Percentiles rank a stretch among this genome's conserved stretches.
Evolutionary conservation across 2,797 vertebrate species (phyloP).

Genomic region (Setipinna tenuifilis): DNA sequence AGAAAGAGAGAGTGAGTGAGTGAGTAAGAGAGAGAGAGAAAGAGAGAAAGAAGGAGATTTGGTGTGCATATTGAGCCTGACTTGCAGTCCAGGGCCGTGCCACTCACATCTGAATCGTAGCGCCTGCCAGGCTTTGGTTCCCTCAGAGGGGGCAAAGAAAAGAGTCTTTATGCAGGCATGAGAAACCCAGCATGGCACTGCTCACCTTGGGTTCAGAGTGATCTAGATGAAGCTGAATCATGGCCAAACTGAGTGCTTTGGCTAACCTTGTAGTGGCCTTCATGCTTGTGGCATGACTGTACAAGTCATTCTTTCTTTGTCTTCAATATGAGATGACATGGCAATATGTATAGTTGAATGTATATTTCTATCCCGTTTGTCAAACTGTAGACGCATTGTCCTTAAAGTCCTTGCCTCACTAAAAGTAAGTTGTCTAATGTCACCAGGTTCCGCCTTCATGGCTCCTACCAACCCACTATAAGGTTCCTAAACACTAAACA

Average conservation of each 20-base stretch:
- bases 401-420: slow-evolving; percentile 31
- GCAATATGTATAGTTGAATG: slow-evolving; percentile 39
- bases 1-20: background rate
- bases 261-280: slow-evolving; percentile 62
- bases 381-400: too few relatives aligned
- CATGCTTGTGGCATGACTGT: slow-evolving; percentile 43
- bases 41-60: background rate
- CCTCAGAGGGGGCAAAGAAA: slow-evolving; percentile 39
- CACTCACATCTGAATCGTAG: background rate
- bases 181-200: background rate
- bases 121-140: slow-evolving; percentile 30
- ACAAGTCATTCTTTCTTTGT: slow-evolving; percentile 52
- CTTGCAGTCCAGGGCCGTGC: background rate
- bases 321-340: slow-evolving; percentile 54
- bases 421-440: background rate
- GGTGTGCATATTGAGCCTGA: background rate
- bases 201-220: slow-evolving; percentile 26
- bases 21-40: background rate
- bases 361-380: too few relatives aligned
- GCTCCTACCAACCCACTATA: slow-evolving; percentile 39
- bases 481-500: slow-evolving; percentile 40
- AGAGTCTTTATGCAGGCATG: slow-evolving; percentile 48
- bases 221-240: slow-evolving; percentile 36
- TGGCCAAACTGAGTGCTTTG: slow-evolving; percentile 39
- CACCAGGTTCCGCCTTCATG: slow-evolving; percentile 7